Evolutionary conservation across 2,888 invertebrate genomes (phyloP), one percentile per base, ranked within the genome.

Genomic region (Brenthis daphne): DNA sequence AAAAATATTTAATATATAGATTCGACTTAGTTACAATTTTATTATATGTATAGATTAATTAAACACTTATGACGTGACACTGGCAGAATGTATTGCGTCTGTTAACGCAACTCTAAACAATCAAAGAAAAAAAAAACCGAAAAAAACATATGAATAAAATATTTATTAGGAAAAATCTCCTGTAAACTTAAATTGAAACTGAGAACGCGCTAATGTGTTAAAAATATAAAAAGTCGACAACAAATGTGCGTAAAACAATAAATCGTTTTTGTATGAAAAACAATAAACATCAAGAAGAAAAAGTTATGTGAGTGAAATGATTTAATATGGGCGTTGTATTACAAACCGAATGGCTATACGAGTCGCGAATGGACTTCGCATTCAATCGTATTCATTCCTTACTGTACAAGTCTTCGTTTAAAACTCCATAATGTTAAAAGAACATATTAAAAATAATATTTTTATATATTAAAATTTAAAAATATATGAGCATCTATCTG

Each of bases 241-340:
- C 79, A 79, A 82, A 80, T 82, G 81, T 82, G 81, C 74, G 79
- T 81, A 64, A 77, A 75, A 79, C 80, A 81, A 79, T 79, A 80
- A 83, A 80, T 80, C 77, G 77, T 50, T 71, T 71, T 68, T 58
- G 71, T 66, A 20, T 64, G 69, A 67, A 73, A 74, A 76, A 72
- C 65, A 67, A 77, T 73, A 77, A 82, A 82, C 77, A 68, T 50
- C 57, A 63, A 65, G 68, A n/a, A n/a, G 29, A 71, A 74, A 66
- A 67, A 63, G 43, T 61, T 57, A 61, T 56, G 56, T 63, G 67
- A 67, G 61, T 56, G 63, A 63, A 63, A 75, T 78, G 64, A 63
- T 70, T 69, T 63, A 67, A 70, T 65, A 63, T 65, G 13, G 64
- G 70, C 53, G 70, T 70, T 66, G 53, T 66, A 68, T 73, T 73